phyloP scores from a whole-genome alignment of 2,888 invertebrate species.

The Aporophyla lueneburgensis region DNA sequence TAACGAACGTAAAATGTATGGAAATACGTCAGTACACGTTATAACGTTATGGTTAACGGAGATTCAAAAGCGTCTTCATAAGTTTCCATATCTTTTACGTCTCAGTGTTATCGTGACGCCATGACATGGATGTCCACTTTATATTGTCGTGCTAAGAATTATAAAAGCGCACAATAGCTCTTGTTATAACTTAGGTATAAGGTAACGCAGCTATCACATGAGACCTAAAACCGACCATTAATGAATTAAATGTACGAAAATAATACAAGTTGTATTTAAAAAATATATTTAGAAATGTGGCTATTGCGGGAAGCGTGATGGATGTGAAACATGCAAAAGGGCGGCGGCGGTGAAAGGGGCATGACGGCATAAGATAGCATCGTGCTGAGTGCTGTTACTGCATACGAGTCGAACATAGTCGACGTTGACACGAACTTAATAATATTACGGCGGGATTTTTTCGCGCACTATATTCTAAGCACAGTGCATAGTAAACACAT shows the following conservation, averaged over 20 bases:
- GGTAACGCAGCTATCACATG: constrained; percentile 7
- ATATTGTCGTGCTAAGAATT: background rate
- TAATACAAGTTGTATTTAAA: too few relatives aligned
- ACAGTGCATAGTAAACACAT: too few relatives aligned
- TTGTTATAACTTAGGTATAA: background rate
- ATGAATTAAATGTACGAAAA: background rate
- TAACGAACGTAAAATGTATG: background rate
- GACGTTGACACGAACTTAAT: too few relatives aligned
- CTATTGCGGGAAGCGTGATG: background rate
- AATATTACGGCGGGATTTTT: too few relatives aligned
- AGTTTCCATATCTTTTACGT: background rate
- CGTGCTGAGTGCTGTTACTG: background rate
- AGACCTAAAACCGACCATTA: background rate
- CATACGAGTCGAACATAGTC: too few relatives aligned
- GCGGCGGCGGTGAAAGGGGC: too few relatives aligned
- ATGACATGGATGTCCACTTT: background rate
- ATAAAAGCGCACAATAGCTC: background rate
- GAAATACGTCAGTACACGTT: background rate
- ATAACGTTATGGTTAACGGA: too few relatives aligned
- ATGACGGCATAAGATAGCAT: background rate
- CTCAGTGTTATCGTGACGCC: too few relatives aligned
- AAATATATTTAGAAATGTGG: background rate
- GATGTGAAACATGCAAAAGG: background rate
- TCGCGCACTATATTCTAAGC: too few relatives aligned
- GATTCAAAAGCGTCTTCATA: background rate